Evolutionary conservation across 2,797 vertebrate genomes (phyloP).

Genomic region (Phyllotis vaccarum): DNA sequence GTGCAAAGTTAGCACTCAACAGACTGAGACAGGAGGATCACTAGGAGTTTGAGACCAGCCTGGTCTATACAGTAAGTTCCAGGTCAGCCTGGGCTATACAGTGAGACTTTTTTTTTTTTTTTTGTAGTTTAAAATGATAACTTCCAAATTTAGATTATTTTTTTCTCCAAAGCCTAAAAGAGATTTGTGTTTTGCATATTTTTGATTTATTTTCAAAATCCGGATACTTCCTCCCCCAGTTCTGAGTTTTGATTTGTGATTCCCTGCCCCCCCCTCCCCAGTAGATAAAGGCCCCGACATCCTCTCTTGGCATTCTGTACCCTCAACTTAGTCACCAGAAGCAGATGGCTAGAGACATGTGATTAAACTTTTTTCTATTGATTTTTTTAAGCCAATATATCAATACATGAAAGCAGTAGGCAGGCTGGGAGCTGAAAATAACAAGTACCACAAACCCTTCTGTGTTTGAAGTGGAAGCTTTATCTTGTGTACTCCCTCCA

Average conservation of each 20-base stretch:
- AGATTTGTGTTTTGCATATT: conserved; percentile 67
- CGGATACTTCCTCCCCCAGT: conserved; percentile 68
- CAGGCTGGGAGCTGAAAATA: conserved; percentile 59
- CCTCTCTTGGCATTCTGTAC: conserved; percentile 76
- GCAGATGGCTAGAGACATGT: conserved; percentile 80
- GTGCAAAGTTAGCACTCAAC: not conserved
- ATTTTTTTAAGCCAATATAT: conserved; percentile 75
- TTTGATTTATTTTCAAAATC: conserved; percentile 75
- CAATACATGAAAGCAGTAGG: conserved; percentile 72
- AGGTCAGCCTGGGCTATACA: not conserved
- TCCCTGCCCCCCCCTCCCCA: conserved; percentile 62
- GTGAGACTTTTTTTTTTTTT: not conserved
- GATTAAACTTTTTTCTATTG: conserved; percentile 80
- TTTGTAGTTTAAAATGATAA: not conserved
- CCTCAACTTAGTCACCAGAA: conserved; percentile 80
- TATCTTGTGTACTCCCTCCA: not conserved
- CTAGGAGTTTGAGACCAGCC: not conserved
- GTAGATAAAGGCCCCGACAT: conserved; percentile 79
- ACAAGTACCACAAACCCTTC: conserved; percentile 50
- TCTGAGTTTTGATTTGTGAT: conserved; percentile 78
- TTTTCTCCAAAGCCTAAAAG: conserved; percentile 39
- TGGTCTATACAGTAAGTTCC: not conserved
- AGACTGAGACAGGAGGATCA: not conserved
- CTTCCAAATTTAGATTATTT: conserved; percentile 43
- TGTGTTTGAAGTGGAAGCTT: conserved; percentile 37